Conservation (phyloP, 2,797 vertebrate genomes). For the Pteropus rufus region DNA sequence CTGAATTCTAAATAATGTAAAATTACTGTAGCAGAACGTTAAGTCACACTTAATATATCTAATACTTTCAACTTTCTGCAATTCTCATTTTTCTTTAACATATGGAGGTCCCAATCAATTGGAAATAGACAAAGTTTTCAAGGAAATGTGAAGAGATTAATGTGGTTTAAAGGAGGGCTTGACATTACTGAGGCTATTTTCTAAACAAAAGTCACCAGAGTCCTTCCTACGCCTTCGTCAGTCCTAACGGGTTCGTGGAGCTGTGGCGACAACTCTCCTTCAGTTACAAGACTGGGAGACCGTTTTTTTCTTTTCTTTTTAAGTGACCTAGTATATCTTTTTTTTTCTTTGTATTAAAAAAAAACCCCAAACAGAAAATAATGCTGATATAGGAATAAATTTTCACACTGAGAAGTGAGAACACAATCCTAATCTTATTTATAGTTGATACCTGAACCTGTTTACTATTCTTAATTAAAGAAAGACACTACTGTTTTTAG, state of each 20-base stretch:
- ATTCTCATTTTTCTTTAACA: conserved; percentile 60
- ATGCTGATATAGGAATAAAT: conserved; percentile 54
- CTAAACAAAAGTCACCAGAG: neutral
- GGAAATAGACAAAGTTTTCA: conserved; percentile 53
- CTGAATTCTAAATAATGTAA: conserved; percentile 30
- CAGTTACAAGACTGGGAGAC: neutral
- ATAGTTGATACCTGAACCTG: conserved; percentile 29
- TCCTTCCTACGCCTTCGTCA: neutral
- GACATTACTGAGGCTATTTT: conserved; percentile 7
- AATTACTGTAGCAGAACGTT: conserved; percentile 15
- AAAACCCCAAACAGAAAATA: conserved; percentile 51
- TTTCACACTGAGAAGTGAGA: conserved; percentile 68
- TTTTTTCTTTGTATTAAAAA: conserved; percentile 33
- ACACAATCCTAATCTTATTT: conserved; percentile 62
- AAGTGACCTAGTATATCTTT: conserved; percentile 23
- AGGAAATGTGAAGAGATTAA: conserved; percentile 69
- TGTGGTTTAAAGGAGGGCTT: conserved; percentile 61
- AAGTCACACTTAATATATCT: conserved; percentile 49
- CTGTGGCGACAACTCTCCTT: neutral
- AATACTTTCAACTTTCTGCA: conserved; percentile 42
- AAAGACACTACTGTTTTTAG: conserved; percentile 32
- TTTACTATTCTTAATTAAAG: conserved; percentile 57
- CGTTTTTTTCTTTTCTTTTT: conserved; percentile 16
- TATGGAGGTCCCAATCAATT: conserved; percentile 55
- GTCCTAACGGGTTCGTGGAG: neutral